Conservation (phyloP, 2,888 invertebrate species). For the Eupithecia pulchellata region DNA sequence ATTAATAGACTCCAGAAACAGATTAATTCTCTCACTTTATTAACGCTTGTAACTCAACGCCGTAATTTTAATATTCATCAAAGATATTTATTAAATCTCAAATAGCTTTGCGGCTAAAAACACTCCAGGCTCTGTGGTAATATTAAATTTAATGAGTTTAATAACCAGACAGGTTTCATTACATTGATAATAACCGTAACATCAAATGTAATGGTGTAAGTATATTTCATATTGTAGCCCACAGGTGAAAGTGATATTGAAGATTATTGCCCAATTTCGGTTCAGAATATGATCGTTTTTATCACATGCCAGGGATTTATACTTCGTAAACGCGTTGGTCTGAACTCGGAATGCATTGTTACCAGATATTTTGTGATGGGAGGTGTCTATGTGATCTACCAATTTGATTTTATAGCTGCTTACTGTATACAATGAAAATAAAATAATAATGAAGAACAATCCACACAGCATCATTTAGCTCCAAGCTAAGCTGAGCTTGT, state of each 20-base stretch:
- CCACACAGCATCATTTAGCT: too few species aligned
- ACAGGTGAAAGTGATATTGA: slow-evolving; percentile 45
- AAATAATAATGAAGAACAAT: too few species aligned
- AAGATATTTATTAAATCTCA: slow-evolving; percentile 26
- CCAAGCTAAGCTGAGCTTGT: too few species aligned
- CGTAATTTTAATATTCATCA: slow-evolving; percentile 22
- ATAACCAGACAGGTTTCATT: slow-evolving; percentile 47
- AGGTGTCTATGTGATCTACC: neutral
- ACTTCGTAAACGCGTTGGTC: neutral
- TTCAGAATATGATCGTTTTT: slow-evolving; percentile 20
- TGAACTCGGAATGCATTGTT: neutral
- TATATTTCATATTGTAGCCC: slow-evolving; percentile 41
- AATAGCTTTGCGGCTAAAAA: slow-evolving; percentile 26
- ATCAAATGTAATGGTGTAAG: slow-evolving; percentile 38
- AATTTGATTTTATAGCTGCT: too few species aligned
- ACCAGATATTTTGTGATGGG: too few species aligned
- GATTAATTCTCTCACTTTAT: slow-evolving; percentile 17
- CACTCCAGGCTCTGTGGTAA: slow-evolving; percentile 26
- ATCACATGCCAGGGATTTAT: slow-evolving; percentile 14
- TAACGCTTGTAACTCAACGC: slow-evolving; percentile 15
- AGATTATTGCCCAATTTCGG: slow-evolving; percentile 36
- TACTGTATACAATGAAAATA: too few species aligned
- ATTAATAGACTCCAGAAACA: neutral
- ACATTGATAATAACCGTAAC: slow-evolving; percentile 40
- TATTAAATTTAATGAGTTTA: slow-evolving; percentile 46